These are phyloP conservation scores for Philereme vetulata DNA, from an alignment of 2,888 invertebrate species.

Conservation along the genomic window DNA sequence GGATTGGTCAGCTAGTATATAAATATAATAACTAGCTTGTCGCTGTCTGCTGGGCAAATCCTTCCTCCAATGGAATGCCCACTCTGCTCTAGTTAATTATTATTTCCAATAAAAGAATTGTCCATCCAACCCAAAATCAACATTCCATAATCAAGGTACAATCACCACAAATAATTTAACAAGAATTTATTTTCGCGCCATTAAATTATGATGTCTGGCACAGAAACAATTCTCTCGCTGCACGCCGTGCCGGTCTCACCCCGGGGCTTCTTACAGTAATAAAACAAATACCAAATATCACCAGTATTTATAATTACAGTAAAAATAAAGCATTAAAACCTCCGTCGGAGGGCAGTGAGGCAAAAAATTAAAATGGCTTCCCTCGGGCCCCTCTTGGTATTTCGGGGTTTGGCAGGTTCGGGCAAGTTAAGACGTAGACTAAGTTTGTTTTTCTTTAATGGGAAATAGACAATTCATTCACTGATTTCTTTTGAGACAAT, in stretches of 20 bases:
- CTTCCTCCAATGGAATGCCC: too few relatives aligned
- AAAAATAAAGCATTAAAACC: slow-evolving; percentile 61
- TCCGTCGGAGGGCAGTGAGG: slow-evolving; percentile 56
- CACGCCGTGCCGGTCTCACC: background rate
- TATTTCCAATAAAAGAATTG: too few relatives aligned
- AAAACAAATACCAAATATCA: slow-evolving; percentile 35
- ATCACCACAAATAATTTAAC: too few relatives aligned
- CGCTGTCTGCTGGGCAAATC: too few relatives aligned
- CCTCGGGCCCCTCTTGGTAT: slow-evolving; percentile 32
- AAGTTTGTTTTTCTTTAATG: slow-evolving; percentile 24
- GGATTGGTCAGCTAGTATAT: too few relatives aligned
- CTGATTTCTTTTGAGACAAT: too few relatives aligned
- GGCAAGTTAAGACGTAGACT: slow-evolving; percentile 31
- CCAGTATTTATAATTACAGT: slow-evolving; percentile 68
- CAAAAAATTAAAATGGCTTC: slow-evolving; percentile 75
- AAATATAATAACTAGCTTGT: too few relatives aligned
- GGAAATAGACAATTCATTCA: slow-evolving; percentile 10
- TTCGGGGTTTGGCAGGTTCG: slow-evolving; percentile 27
- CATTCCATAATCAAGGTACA: too few relatives aligned
- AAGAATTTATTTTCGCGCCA: too few relatives aligned
- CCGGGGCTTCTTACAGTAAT: slow-evolving; percentile 4
- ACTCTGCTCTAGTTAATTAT: too few relatives aligned
- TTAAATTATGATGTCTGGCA: background rate
- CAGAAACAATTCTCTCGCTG: slow-evolving; percentile 7
- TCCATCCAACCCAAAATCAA: too few relatives aligned